Conservation (phyloP, 2,797 vertebrate species). For the Tapirus indicus region DNA sequence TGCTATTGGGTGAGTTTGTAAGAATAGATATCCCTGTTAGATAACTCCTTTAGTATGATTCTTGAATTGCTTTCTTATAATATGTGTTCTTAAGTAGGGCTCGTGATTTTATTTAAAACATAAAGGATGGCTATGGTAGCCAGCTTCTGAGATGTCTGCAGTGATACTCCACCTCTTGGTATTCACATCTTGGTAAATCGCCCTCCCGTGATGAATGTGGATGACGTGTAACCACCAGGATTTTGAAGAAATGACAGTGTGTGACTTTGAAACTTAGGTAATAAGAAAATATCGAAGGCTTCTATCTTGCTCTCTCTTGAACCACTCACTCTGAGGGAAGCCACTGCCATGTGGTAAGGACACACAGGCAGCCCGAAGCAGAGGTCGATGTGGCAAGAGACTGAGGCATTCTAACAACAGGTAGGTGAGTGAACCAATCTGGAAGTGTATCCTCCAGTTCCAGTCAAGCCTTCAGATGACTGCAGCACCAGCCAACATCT, state of each 20-base stretch:
- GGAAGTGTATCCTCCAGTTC: not conserved
- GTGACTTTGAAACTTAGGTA: not conserved
- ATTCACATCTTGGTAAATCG: not conserved
- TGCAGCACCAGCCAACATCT: not conserved
- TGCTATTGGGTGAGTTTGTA: not conserved
- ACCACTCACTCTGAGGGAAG: not conserved
- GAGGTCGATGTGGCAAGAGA: not conserved
- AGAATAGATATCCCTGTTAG: not conserved
- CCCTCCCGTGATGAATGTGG: not conserved
- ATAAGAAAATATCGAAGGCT: not conserved
- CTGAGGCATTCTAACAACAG: not conserved
- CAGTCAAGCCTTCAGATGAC: not conserved
- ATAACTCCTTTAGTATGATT: not conserved
- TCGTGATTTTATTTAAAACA: slow-evolving; percentile 45
- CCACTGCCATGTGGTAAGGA: not conserved
- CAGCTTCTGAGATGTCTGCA: not conserved
- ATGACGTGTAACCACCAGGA: not conserved
- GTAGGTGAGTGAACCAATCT: not conserved
- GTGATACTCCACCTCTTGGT: not conserved
- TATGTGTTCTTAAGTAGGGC: not conserved
- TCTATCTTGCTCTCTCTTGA: not conserved
- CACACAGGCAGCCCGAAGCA: not conserved
- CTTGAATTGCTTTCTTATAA: not conserved
- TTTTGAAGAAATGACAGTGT: not conserved
- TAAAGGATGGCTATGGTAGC: not conserved